Base-by-base conservation (phyloP, 2,113 vertebrate species). In the Hirundichthys speculiger region DNA sequence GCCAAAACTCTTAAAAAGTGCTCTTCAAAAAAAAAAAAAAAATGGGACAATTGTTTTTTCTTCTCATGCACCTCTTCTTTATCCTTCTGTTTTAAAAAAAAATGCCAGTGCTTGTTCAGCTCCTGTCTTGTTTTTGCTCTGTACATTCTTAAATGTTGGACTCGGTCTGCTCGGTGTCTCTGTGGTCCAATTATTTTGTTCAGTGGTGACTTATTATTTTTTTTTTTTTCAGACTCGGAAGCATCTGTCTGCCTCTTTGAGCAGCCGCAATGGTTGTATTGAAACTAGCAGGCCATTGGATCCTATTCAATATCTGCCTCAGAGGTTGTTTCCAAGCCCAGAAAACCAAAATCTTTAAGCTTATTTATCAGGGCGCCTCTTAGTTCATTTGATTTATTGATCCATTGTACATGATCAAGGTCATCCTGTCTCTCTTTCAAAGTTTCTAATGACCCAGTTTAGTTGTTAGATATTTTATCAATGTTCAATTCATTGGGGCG, bases 1-100 rank as follows among this genome's bases (percentile, higher is more conserved):
- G 48, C 50, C 51, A 52, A 70, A 62, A 55, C 59, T 79, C 68
- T n/a, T 83, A 49, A 63, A 96, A 96, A 95, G 94, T 95, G 93
- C 94, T 94, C 89, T 88, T 90, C 88, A 89, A 89, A 91, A 69
- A 50, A 30, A 10, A 89, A 89, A 91, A 69, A 50, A 30, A 10
- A 64, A 87, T 87, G 84, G 88, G 90, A 80, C 41, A 56, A 18
- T 53, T 47, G 15, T 64, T 61, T 51, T 69, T 51, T 69, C 53
- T 46, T 73, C 68, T 80, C 38, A 38, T 58, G 9, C 55, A 49
- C 30, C 22, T 69, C 6, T 27, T 50, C 38, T 73, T 50, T 27
- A 21, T 43, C 40, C 16, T 19, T 63, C 57, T 59, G n/a, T 51
- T 53, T 57, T 83, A 62, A 73, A 79, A 79, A 27, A 27, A 27